These are phyloP conservation scores for Megaleporinus macrocephalus DNA, from an alignment of 2,113 vertebrate genomes.

Conservation along the genomic window DNA sequence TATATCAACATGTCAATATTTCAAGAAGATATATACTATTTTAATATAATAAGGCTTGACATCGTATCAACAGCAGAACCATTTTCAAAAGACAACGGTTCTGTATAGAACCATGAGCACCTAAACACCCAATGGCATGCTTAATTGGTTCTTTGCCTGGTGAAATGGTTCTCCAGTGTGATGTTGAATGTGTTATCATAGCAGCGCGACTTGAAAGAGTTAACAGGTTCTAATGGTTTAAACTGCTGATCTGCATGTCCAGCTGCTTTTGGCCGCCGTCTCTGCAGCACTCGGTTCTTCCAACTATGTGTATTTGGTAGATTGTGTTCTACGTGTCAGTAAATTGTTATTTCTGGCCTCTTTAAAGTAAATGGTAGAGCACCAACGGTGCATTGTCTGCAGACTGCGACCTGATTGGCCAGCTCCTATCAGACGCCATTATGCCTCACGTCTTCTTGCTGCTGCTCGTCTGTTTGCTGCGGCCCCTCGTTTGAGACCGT, in stretches of 20 bases:
- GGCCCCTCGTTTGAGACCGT: neutral
- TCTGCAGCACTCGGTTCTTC: neutral
- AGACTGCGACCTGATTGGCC: neutral
- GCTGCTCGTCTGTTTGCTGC: slow-evolving; percentile 35
- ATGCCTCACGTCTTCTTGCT: neutral
- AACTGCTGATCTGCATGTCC: neutral
- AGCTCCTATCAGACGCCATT: neutral
- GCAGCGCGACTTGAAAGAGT: neutral
- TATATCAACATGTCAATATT: too few species aligned
- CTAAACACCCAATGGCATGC: too few species aligned
- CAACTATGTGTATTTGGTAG: neutral
- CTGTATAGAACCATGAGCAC: too few species aligned
- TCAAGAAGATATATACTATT: too few species aligned
- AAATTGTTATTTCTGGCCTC: neutral
- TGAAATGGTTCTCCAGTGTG: too few species aligned
- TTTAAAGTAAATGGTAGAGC: neutral
- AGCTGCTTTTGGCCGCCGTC: neutral
- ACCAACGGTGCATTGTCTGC: neutral
- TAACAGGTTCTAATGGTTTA: neutral
- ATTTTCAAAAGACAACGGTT: too few species aligned
- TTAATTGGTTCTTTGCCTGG: too few species aligned
- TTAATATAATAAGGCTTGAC: too few species aligned
- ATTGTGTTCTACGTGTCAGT: neutral
- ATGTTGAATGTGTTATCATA: too few species aligned
- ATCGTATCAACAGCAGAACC: too few species aligned